Conservation (phyloP, 2,888 invertebrate genomes). For the Nemotelus pantherinus region DNA sequence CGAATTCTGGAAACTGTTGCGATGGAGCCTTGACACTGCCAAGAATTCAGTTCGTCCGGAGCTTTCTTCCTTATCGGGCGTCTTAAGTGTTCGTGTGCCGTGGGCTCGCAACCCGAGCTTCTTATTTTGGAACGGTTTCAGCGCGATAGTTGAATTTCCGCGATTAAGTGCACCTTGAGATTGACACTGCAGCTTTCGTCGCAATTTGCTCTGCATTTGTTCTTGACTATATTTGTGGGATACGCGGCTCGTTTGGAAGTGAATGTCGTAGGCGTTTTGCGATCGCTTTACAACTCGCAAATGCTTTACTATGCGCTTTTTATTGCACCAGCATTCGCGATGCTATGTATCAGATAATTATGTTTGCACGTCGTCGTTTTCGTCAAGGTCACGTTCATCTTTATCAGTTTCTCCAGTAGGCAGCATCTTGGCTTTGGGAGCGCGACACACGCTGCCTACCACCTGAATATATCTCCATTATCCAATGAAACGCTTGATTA, state of each 20-base stretch:
- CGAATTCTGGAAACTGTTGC: slow-evolving; percentile 25
- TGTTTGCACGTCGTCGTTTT: slow-evolving; percentile 38
- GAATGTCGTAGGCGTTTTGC: slow-evolving; percentile 5
- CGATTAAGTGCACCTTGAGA: slow-evolving; percentile 20
- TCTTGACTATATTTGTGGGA: no score
- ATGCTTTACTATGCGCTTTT: slow-evolving; percentile 31
- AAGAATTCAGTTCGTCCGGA: slow-evolving; percentile 20
- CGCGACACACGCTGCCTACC: not conserved
- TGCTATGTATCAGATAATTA: slow-evolving; percentile 34
- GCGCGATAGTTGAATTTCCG: not conserved
- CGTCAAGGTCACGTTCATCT: slow-evolving; percentile 28
- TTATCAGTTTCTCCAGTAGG: slow-evolving; percentile 12
- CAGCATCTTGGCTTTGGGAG: slow-evolving; percentile 9
- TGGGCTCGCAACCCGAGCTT: not conserved
- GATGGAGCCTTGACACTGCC: slow-evolving; percentile 26
- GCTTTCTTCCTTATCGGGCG: slow-evolving; percentile 24
- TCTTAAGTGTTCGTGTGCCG: not conserved
- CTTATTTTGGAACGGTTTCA: not conserved
- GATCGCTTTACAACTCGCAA: slow-evolving; percentile 23
- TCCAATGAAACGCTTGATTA: not conserved
- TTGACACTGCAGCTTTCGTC: not conserved
- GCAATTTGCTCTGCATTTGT: not conserved
- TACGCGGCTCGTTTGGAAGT: slow-evolving; percentile 5
- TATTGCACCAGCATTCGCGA: slow-evolving; percentile 17
- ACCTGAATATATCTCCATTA: slow-evolving; percentile 16